Conservation (phyloP, 2,113 vertebrate species). For the Neomonachus schauinslandi region DNA sequence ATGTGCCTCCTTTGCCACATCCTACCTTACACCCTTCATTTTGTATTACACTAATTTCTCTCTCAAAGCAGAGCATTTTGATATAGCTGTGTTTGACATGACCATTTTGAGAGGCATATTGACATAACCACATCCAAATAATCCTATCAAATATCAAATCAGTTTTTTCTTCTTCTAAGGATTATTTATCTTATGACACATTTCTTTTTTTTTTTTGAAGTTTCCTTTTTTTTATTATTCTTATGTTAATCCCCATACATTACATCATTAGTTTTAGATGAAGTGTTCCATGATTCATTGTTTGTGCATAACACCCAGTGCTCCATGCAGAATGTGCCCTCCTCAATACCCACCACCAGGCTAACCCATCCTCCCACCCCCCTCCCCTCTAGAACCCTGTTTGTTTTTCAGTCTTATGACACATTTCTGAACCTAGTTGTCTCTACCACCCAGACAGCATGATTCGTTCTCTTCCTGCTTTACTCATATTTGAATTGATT, state of each 20-base stretch:
- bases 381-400: too few species aligned
- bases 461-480: background rate
- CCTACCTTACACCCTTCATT: background rate
- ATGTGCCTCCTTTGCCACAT: background rate
- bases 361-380: too few species aligned
- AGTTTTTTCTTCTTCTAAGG: background rate
- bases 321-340: too few species aligned
- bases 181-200: background rate
- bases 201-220: too few species aligned
- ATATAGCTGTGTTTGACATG: background rate
- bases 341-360: too few species aligned
- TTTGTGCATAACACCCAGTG: too few species aligned
- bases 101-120: background rate
- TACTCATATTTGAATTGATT: background rate
- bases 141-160: background rate
- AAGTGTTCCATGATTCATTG: too few species aligned
- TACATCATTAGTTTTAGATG: too few species aligned
- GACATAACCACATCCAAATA: conserved; percentile 14
- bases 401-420: too few species aligned
- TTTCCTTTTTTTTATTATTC: too few species aligned
- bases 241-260: too few species aligned
- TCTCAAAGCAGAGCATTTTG: conserved; percentile 51
- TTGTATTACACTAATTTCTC: background rate
- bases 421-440: background rate
- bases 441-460: background rate